Evolutionary conservation across 53 echinoderm and acorn worm species (phyloP), one percentile per base, ranked within the genome.

Genomic region (Luidia sarsii): DNA sequence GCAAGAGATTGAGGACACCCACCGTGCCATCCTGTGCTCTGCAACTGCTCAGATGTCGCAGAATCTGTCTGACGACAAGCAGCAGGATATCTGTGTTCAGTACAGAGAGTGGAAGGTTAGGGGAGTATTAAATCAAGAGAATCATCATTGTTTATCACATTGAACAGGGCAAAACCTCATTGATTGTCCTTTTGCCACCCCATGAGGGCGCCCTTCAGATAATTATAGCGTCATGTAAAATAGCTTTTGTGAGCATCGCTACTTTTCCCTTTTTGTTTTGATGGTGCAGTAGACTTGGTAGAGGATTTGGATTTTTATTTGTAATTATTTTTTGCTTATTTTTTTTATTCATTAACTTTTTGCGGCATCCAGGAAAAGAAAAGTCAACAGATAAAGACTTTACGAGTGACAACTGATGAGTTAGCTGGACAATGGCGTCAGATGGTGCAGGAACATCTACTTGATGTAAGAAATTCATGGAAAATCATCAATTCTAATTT

Each of bases 91-190:
- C 36, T 74, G 74, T 43, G 41, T 57, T 18, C 39, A 74, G 4
- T 74, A 74, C 41, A 74, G 52, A 39, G 37, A 39, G 8, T 74
- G 74, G 74, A 74, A 74, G 74, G 74, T 74, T 4, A 57, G 57
- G 7, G n/a, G n/a, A n/a, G n/a, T n/a, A n/a, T n/a, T n/a, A n/a
- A n/a, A n/a, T n/a, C n/a, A n/a, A n/a, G n/a, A n/a, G n/a, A n/a
- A n/a, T n/a, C n/a, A n/a, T n/a, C n/a, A n/a, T n/a, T n/a, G n/a
- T n/a, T n/a, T n/a, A n/a, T n/a, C n/a, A n/a, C n/a, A n/a, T n/a
- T n/a, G n/a, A n/a, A n/a, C n/a, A n/a, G n/a, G n/a, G n/a, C n/a
- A n/a, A n/a, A n/a, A n/a, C n/a, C n/a, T n/a, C n/a, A n/a, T n/a
- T n/a, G n/a, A n/a, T n/a, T n/a, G n/a, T n/a, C n/a, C n/a, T n/a